Evolutionary conservation across 2,888 invertebrate genomes (phyloP), one percentile per base, ranked within the genome.

Genomic region (Platycheirus rosarum): DNA sequence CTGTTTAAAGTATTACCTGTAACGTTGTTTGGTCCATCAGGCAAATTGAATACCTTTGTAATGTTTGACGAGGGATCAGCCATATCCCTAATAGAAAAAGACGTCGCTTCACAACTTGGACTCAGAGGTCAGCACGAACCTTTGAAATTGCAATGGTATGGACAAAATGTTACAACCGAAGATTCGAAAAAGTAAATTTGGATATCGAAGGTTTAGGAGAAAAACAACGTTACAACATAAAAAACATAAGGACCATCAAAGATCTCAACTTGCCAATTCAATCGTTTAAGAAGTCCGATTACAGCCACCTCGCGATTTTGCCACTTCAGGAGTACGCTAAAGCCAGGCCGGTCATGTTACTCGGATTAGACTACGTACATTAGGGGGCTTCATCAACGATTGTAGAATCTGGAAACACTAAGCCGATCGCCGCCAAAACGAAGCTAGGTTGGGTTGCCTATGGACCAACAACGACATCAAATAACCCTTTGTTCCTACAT

Each of bases 111-210:
- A 5, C 9, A 40, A 14, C 23, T 82, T 1, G 77, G 84, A 14
- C 65, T 73, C 2, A 68, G 42, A 48, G 82, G 82, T 16, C 62
- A 55, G 20, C 29, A 53, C 6, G 20, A 74, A 3, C 55, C 73
- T 6, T 60, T 85, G 3, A 78, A 35, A 2, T 35, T 85, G n/a
- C 69, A 77, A 37, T 80, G 80, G 73, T 73, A 76, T 53, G 73
- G 71, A 16, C 32, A 76, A 16, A 75, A 71, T 3, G 37, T 20
- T 8, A 40, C 29, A 1, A 46, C n/a, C 2, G 35, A 35, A 11
- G 11, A 9, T 1, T 35, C 35, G 11, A 35, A 1, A 35, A 35
- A 11, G 35, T 35, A 2, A 11, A 3, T 35, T n/a, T 35, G 6
- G 46, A 46, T 1, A n/a, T 46, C 1, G 20, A 11, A 18, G n/a